A percentile compares a stretch with the other conserved stretches of the same genome.
phyloP scores from a whole-genome alignment of 2,888 invertebrate species.

The Eilema sororculum region DNA sequence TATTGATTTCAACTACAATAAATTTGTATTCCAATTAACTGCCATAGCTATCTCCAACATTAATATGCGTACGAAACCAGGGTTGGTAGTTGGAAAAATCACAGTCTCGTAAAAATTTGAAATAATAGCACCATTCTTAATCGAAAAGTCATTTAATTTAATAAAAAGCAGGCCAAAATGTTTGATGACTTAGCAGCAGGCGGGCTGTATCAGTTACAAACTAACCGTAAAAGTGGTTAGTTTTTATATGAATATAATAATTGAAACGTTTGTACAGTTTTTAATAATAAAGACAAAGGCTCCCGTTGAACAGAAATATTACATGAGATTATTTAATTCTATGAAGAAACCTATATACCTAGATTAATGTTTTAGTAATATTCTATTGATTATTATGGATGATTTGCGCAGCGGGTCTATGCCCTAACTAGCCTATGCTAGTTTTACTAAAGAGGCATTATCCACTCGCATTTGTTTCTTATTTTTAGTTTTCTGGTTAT shows the following conservation, averaged over 20 bases:
- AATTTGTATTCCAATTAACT: neutral
- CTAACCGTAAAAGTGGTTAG: conserved; percentile 1
- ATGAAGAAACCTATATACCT: too few species aligned
- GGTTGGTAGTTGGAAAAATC: conserved; percentile 5
- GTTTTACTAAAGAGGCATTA: too few species aligned
- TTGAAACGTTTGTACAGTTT: conserved; percentile 10
- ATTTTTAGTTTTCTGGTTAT: too few species aligned
- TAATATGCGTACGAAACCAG: neutral
- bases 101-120: conserved; percentile 2
- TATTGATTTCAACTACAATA: neutral
- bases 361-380: too few species aligned
- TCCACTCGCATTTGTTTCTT: too few species aligned
- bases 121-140: conserved; percentile 3
- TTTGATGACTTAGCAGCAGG: conserved; percentile 9
- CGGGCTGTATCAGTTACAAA: conserved; percentile 8
- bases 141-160: conserved; percentile 12
- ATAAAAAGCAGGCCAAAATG: conserved; percentile 5
- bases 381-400: too few species aligned
- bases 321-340: neutral
- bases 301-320: neutral
- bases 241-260: conserved; percentile 12
- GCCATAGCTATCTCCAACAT: neutral
- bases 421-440: too few species aligned
- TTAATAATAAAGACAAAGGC: conserved; percentile 12
- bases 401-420: too few species aligned